Base-by-base conservation (phyloP, 2,888 invertebrate species). In the Drosophila algonquin region DNA sequence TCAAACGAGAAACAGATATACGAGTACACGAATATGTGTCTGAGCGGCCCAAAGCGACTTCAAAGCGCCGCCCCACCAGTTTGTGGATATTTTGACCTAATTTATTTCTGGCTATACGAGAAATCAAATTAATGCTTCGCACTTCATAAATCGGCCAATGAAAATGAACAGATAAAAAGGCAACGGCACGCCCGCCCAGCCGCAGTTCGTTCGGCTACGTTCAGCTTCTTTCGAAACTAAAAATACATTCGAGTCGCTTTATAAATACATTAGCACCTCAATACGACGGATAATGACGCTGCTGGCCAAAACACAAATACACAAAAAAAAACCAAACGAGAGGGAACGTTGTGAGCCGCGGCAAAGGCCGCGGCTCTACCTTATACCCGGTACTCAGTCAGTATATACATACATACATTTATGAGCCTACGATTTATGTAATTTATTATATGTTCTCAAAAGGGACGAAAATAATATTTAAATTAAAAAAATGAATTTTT, bases 241-340 rank as follows among this genome's bases (percentile, higher is more conserved):
- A 83, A 87, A 87, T 84, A 84, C 76, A 76, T 58, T 57, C 75
- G 78, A 75, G 64, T 78, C 78, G 86, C 88, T 88, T 81, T 86
- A 88, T 86, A 88, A 86, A 86, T 79, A 88, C 88, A 86, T 88
- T 86, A 78, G 81, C 85, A 80, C 81, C 88, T 87, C 76, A 69
- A 87, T 79, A 61, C 73, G 73, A 67, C 59, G 64, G 47, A 65
- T 65, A 60, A 76, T 64, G 73, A n/a, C 14, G 35, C 5, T 61
- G 72, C 57, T 72, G 57, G 18, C 48, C 58, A 71, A 63, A 63
- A 7, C 8, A 70, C 47, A 62, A 70, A 61, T 16, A 58, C 40
- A 40, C 35, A 35, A 4, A 12, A 12, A 12, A 35, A 21, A 21
- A 0, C 21, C 3, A 21, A n/a, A n/a, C n/a, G n/a, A n/a, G n/a